These are phyloP conservation scores for Platyrinchus mystaceus DNA, from an alignment of 2,797 vertebrate genomes.

Conservation along the genomic window DNA sequence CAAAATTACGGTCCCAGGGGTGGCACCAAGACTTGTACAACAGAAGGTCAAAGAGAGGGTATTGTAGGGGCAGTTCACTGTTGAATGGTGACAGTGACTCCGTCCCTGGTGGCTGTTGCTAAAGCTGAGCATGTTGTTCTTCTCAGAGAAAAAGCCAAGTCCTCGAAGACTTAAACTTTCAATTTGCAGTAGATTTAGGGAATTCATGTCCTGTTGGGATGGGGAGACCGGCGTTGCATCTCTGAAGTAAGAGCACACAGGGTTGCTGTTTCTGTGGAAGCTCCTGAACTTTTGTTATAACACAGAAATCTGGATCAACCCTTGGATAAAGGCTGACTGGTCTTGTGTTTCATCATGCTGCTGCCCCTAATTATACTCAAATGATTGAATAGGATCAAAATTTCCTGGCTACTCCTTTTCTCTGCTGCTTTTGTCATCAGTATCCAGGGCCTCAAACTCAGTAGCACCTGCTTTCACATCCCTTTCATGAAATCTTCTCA, in stretches of 20 bases:
- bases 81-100: background rate
- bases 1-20: background rate
- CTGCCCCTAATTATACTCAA: background rate
- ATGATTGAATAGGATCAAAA: background rate
- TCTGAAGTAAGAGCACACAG: background rate
- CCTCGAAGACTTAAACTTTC: background rate
- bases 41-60: background rate
- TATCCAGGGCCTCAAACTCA: background rate
- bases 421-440: background rate
- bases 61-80: background rate
- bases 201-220: background rate
- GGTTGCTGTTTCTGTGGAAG: background rate
- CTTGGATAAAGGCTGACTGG: background rate
- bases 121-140: background rate
- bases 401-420: background rate
- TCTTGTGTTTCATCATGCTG: background rate
- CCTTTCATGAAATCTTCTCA: background rate
- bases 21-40: background rate
- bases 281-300: background rate
- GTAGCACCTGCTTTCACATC: background rate
- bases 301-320: background rate
- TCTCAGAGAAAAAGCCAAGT: background rate
- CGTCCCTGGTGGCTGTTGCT: background rate
- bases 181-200: background rate
- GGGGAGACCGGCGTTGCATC: fast-evolving